Evolutionary conservation across 2,888 invertebrate species (phyloP).

Genomic region (Dorcus parallelipipedus): DNA sequence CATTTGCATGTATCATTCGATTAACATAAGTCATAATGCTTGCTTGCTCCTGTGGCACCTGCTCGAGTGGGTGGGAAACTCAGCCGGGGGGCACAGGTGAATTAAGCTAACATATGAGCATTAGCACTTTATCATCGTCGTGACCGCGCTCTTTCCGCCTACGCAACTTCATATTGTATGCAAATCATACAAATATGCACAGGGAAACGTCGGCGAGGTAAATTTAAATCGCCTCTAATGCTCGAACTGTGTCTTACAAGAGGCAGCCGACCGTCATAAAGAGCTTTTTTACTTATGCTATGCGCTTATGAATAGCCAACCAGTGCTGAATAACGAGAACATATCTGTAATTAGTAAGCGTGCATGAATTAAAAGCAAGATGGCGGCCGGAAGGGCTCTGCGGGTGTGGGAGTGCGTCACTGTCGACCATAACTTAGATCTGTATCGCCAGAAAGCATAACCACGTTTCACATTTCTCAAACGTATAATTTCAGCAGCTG

Average conservation of each 20-base stretch:
- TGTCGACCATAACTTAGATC: constrained; percentile 48
- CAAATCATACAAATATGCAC: constrained; percentile 31
- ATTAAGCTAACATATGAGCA: constrained; percentile 27
- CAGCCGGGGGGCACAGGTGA: constrained; percentile 32
- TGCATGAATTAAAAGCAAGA: constrained; percentile 42
- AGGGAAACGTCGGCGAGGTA: constrained; percentile 24
- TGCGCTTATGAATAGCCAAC: constrained; percentile 26
- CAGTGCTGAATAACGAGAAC: constrained; percentile 28
- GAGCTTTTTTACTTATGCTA: background rate
- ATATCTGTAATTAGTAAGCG: constrained; percentile 36
- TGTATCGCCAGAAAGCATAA: constrained; percentile 44
- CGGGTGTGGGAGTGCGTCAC: constrained; percentile 48
- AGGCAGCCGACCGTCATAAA: constrained; percentile 10
- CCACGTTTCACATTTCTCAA: constrained; percentile 43
- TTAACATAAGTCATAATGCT: constrained; percentile 30
- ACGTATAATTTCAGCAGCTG: constrained; percentile 47
- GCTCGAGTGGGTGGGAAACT: constrained; percentile 29
- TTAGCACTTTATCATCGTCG: constrained; percentile 34
- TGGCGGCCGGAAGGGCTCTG: constrained; percentile 47
- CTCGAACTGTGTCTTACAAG: constrained; percentile 30
- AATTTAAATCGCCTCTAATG: constrained; percentile 32
- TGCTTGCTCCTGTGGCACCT: constrained; percentile 22
- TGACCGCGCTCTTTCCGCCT: constrained; percentile 30
- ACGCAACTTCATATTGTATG: constrained; percentile 32
- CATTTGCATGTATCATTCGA: constrained; percentile 28